phyloP scores from a whole-genome alignment of 2,888 invertebrate species.

The Lasioglossum oenotherae region DNA sequence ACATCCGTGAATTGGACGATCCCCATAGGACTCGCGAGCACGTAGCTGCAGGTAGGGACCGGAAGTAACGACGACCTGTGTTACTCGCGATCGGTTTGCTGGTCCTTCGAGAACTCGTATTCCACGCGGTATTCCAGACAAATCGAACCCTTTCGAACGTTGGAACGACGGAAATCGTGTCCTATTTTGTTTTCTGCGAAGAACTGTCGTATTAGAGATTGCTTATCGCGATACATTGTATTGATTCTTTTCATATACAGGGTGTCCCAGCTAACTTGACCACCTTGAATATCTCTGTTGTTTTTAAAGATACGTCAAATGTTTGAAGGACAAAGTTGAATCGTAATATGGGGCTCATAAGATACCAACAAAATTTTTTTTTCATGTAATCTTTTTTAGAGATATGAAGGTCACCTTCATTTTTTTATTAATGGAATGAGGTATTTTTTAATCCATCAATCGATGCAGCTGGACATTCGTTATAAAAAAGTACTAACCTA shows the following conservation, averaged over 20 bases:
- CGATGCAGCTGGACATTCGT: too few species aligned
- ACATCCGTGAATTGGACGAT: slow-evolving; percentile 32
- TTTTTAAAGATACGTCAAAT: too few species aligned
- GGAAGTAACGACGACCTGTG: background rate
- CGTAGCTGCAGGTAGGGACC: slow-evolving; percentile 5
- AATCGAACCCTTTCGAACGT: background rate
- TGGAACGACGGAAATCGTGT: background rate
- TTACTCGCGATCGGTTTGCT: background rate
- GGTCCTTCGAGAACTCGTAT: background rate
- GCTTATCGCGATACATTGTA: background rate
- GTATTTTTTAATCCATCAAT: too few species aligned
- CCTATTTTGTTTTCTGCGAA: background rate
- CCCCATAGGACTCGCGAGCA: slow-evolving; percentile 9
- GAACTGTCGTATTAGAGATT: background rate
- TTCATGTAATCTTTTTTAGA: too few species aligned
- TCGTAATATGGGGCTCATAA: too few species aligned
- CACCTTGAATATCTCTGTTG: too few species aligned
- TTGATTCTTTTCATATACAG: background rate
- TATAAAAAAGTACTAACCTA: too few species aligned
- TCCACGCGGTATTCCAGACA: background rate
- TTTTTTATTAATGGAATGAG: too few species aligned
- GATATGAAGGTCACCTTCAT: too few species aligned
- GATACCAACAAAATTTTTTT: too few species aligned
- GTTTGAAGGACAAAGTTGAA: too few species aligned
- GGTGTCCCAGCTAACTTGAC: too few species aligned